A percentile compares a stretch with the other conserved stretches of the same genome.
Conservation (phyloP, 1,140 invertebrate genomes). For the Mesaphorura yosii region DNA sequence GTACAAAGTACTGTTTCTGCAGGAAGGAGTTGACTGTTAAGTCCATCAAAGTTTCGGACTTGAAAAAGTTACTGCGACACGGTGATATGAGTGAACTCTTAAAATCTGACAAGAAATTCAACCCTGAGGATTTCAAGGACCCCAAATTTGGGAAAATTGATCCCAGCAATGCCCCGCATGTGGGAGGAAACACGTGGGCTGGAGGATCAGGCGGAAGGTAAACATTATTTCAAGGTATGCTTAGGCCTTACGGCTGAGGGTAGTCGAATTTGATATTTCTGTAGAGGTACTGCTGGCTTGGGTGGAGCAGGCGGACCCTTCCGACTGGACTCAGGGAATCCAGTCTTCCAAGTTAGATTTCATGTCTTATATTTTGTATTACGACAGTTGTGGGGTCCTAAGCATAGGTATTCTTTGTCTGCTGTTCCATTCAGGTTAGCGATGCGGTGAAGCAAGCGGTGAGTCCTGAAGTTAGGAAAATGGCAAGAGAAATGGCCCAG, state of each 20-base stretch:
- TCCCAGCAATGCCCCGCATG: constrained; percentile 75
- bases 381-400: no score
- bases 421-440: constrained; percentile 61
- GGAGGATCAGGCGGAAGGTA: constrained; percentile 75
- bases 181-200: constrained; percentile 93
- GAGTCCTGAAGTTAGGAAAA: constrained; percentile 74
- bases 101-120: constrained; percentile 17
- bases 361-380: no score
- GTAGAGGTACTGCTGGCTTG: constrained; percentile 88
- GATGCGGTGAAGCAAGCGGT: constrained; percentile 82
- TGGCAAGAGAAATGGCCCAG: constrained; percentile 82
- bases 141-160: constrained; percentile 91
- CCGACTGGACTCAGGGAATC: constrained; percentile 79
- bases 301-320: constrained; percentile 87
- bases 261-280: neutral
- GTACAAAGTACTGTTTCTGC: neutral
- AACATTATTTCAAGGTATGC: no score
- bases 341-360: constrained; percentile 68
- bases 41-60: constrained; percentile 7
- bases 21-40: constrained; percentile 11
- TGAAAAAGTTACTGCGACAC: constrained; percentile 5
- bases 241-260: neutral
- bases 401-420: no score
- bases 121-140: constrained; percentile 47
- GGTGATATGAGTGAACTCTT: constrained; percentile 12